Conservation (phyloP, 2,888 invertebrate species). For the Eupithecia tripunctaria region DNA sequence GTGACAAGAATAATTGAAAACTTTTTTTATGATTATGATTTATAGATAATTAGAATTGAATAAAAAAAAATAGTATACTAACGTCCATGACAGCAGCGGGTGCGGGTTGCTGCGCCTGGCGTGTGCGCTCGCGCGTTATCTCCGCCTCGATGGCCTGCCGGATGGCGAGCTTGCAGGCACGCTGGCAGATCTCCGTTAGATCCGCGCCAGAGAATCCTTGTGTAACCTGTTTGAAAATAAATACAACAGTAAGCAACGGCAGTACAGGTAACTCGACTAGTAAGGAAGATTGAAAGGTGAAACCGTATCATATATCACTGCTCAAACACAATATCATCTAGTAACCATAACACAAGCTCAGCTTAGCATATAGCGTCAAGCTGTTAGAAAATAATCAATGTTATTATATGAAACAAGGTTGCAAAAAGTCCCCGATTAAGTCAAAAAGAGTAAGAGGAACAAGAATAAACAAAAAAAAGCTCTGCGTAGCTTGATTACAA, state of each 20-base stretch:
- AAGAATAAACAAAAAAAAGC: no score
- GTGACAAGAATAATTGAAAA: no score
- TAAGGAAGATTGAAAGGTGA: not conserved
- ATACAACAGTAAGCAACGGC: not conserved
- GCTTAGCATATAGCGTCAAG: no score
- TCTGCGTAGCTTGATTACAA: no score
- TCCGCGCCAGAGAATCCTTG: conserved; percentile 99
- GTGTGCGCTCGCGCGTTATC: conserved; percentile 94
- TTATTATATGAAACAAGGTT: no score
- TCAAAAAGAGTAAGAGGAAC: no score
- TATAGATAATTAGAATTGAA: no score
- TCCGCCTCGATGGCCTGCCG: conserved; percentile 98
- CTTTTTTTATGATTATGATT: no score
- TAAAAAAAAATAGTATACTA: no score
- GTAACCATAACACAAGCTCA: no score
- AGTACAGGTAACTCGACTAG: not conserved
- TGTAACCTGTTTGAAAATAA: conserved; percentile 80
- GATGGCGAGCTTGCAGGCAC: conserved; percentile 99
- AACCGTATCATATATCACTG: not conserved
- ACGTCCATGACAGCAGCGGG: conserved; percentile 91
- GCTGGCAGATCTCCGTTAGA: conserved; percentile 99
- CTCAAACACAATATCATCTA: not conserved
- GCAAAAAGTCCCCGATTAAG: no score
- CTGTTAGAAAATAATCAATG: no score
- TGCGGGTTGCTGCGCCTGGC: conserved; percentile 89